A percentile compares a stretch with the other conserved stretches of the same genome.
Conservation (phyloP, 2,113 vertebrate genomes). For the Trogon surrucura region DNA sequence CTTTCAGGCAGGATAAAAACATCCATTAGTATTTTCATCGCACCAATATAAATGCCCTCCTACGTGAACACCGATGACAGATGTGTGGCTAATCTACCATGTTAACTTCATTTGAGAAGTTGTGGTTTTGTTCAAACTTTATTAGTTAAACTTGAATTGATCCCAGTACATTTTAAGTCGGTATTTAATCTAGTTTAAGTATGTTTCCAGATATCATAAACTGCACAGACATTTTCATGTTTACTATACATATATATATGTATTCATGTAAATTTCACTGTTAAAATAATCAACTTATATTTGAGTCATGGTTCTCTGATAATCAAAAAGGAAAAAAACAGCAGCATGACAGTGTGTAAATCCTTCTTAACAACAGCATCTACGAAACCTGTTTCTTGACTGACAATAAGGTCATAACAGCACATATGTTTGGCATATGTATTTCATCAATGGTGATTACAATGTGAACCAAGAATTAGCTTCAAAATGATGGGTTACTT, state of each 20-base stretch:
- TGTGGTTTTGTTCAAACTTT: constrained; percentile 82
- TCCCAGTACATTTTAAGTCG: constrained; percentile 71
- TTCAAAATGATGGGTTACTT: constrained; percentile 68
- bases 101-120: constrained; percentile 79
- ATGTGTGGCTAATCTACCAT: constrained; percentile 79
- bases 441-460: constrained; percentile 74
- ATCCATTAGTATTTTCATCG: constrained; percentile 75
- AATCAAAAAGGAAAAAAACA: constrained; percentile 37
- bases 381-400: constrained; percentile 65
- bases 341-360: constrained; percentile 71
- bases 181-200: constrained; percentile 74
- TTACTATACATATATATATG: constrained; percentile 4
- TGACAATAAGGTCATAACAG: constrained; percentile 72
- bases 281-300: constrained; percentile 77
- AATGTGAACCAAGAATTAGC: constrained; percentile 69
- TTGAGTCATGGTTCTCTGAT: constrained; percentile 51
- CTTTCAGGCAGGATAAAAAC: constrained; percentile 68
- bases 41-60: constrained; percentile 73
- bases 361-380: constrained; percentile 70
- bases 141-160: constrained; percentile 78
- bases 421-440: constrained; percentile 77
- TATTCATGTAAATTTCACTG: constrained; percentile 70
- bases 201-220: constrained; percentile 75
- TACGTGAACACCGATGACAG: constrained; percentile 69
- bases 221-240: constrained; percentile 49